Conservation (phyloP, 2,888 invertebrate genomes). For the Nasonovia ribisnigri region DNA sequence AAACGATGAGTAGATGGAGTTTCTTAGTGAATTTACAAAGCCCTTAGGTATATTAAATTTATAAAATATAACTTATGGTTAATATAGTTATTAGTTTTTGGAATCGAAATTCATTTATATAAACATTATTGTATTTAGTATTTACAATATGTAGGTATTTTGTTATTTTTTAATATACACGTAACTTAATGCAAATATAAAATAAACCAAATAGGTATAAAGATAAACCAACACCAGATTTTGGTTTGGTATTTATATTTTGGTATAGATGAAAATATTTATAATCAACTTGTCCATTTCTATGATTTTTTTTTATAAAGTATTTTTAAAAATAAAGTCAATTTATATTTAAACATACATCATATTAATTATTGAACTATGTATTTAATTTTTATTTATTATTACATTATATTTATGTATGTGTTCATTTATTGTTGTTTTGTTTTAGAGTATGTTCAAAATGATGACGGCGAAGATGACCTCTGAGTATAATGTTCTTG, state of each 20-base stretch:
- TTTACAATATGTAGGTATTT: neutral
- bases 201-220: neutral
- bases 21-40: conserved; percentile 81
- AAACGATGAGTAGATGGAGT: conserved; percentile 80
- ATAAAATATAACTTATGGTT: neutral
- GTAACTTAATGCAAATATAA: neutral
- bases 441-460: conserved; percentile 71
- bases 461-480: conserved; percentile 86
- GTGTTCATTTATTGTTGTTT: neutral
- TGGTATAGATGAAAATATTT: neutral
- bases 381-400: too few relatives aligned
- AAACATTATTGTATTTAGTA: neutral
- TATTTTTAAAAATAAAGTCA: neutral
- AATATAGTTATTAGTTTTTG: neutral
- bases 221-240: neutral
- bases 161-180: neutral
- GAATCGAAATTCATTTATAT: neutral
- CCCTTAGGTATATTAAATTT: conserved; percentile 71
- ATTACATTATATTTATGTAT: neutral
- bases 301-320: neutral
- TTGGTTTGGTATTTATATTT: neutral
- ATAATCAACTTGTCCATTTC: neutral
- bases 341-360: neutral
- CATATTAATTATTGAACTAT: neutral
- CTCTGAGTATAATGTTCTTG: conserved; percentile 90